Conservation (phyloP, 2,113 vertebrate genomes). For the Dromaius novaehollandiae region DNA sequence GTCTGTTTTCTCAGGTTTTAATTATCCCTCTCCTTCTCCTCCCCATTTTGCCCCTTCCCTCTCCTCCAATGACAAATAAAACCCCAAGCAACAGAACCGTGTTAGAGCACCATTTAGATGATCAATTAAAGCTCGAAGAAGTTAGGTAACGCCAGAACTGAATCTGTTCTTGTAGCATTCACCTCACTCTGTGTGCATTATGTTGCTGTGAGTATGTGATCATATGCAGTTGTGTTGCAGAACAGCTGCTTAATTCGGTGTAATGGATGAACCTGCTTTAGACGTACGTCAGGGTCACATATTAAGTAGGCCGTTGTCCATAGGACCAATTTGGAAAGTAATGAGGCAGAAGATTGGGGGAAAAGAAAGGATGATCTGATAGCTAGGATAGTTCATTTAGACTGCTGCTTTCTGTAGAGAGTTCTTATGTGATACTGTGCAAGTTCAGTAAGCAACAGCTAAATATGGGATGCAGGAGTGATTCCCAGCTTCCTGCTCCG, state of each 20-base stretch:
- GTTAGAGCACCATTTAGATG: neutral
- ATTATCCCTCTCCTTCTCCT: neutral
- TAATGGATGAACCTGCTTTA: neutral
- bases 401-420: neutral
- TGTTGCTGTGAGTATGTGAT: neutral
- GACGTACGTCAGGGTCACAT: fast-evolving
- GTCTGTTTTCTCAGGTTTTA: neutral
- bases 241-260: neutral
- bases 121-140: neutral
- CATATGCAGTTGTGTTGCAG: neutral
- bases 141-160: neutral
- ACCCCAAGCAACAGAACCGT: neutral
- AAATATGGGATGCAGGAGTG: neutral
- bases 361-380: neutral
- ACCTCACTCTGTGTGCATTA: neutral
- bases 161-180: neutral
- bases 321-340: fast-evolving
- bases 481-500: neutral
- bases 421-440: neutral
- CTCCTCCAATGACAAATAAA: neutral
- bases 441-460: neutral
- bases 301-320: neutral
- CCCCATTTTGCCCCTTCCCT: neutral
- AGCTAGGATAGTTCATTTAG: neutral
- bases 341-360: neutral